A percentile compares a stretch with the other conserved stretches of the same genome.
Conservation (phyloP, 2,113 vertebrate species). For the Grammomys dolichurus region DNA sequence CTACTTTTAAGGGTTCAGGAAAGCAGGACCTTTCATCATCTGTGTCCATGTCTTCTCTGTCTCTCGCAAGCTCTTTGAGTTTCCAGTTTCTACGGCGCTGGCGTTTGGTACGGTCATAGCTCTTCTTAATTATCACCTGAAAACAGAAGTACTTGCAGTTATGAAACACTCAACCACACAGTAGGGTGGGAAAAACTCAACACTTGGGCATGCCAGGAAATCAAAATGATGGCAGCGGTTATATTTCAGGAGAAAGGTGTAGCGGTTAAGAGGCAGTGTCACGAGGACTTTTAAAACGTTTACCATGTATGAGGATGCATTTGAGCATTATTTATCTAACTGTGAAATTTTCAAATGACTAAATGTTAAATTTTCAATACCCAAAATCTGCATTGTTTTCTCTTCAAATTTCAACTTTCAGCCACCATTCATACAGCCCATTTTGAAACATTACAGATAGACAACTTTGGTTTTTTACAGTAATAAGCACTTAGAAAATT, state of each 20-base stretch:
- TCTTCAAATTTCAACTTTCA: constrained; percentile 15
- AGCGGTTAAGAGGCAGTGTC: neutral
- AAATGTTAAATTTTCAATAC: constrained; percentile 19
- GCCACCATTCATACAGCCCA: neutral
- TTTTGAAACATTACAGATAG: constrained; percentile 37
- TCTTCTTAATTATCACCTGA: constrained; percentile 97
- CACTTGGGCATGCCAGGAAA: neutral
- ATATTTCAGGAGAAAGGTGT: neutral
- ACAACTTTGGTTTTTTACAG: neutral
- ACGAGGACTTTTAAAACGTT: neutral
- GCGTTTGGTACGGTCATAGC: constrained; percentile 93
- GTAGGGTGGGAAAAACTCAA: neutral
- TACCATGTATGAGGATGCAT: neutral
- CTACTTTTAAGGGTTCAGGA: neutral
- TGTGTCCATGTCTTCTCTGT: constrained; percentile 91
- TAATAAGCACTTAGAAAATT: constrained; percentile 17
- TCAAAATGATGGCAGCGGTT: neutral
- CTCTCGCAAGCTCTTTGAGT: constrained; percentile 93
- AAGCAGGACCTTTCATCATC: constrained; percentile 93
- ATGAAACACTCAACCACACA: neutral
- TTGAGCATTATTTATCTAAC: neutral
- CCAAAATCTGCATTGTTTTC: neutral
- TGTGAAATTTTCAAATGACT: constrained; percentile 42
- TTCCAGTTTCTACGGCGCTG: constrained; percentile 96
- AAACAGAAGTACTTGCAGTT: neutral